These are phyloP conservation scores for Drosophila imparisetae DNA, from an alignment of 2,888 invertebrate genomes.

Conservation along the genomic window DNA sequence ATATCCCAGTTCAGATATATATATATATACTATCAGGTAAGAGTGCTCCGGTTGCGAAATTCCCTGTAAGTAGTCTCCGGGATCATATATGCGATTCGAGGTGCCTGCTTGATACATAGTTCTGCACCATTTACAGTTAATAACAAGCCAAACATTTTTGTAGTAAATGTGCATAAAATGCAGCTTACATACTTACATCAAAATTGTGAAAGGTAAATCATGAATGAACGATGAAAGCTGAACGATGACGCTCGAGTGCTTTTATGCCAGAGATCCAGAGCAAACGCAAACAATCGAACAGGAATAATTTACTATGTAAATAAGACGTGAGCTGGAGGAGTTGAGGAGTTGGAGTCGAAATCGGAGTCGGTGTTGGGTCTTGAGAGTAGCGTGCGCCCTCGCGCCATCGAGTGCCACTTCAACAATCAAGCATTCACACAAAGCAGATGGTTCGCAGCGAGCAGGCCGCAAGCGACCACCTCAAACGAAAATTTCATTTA, in stretches of 20 bases:
- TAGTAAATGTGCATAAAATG: conserved; percentile 22
- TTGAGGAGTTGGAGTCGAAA: conserved; percentile 1
- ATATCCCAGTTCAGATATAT: conserved; percentile 57
- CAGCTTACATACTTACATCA: conserved; percentile 14
- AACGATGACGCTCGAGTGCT: conserved; percentile 76
- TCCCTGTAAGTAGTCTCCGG: not conserved
- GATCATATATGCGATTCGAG: not conserved
- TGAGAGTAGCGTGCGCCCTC: conserved; percentile 77
- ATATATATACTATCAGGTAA: conserved; percentile 18
- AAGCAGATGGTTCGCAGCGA: conserved; percentile 69
- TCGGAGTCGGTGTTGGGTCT: conserved; percentile 20
- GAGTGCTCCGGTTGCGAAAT: not conserved
- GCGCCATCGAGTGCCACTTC: conserved; percentile 77
- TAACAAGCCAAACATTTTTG: conserved; percentile 21
- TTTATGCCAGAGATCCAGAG: conserved; percentile 77
- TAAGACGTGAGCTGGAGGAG: conserved; percentile 60
- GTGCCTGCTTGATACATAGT: not conserved
- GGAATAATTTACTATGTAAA: conserved; percentile 82
- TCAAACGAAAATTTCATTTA: conserved; percentile 78
- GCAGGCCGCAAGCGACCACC: conserved; percentile 69
- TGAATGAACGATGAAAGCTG: conserved; percentile 73
- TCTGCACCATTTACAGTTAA: conserved; percentile 4
- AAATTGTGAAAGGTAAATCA: conserved; percentile 75
- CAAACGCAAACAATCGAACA: conserved; percentile 79
- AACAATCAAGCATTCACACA: conserved; percentile 81